phyloP scores from a whole-genome alignment of 2,888 invertebrate species.

The Rhagonycha fulva region DNA sequence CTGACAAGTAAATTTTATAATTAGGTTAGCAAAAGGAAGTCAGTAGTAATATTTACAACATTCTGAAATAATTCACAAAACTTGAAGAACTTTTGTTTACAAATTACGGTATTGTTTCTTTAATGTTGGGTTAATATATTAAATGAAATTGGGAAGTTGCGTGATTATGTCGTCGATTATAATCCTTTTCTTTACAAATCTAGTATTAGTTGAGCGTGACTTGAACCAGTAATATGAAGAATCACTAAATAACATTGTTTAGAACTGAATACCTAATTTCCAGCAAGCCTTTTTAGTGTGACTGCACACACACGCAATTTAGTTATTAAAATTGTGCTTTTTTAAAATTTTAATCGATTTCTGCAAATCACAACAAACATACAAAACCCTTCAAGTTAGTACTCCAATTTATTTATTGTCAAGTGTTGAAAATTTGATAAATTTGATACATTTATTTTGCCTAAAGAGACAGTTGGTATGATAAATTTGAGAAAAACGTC shows the following conservation, averaged over 20 bases:
- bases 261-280: slow-evolving; percentile 21
- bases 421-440: not conserved
- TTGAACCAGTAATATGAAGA: slow-evolving; percentile 18
- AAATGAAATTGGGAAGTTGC: slow-evolving; percentile 22
- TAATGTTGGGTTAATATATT: slow-evolving; percentile 12
- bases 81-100: slow-evolving; percentile 4
- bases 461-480: not conserved
- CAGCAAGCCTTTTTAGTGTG: slow-evolving; percentile 20
- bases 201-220: slow-evolving; percentile 24
- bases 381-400: not conserved
- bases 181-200: slow-evolving; percentile 21
- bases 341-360: not conserved
- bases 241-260: slow-evolving; percentile 25
- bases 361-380: not conserved
- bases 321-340: slow-evolving; percentile 15
- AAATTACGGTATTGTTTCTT: slow-evolving; percentile 11
- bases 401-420: not conserved
- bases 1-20: not conserved
- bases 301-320: slow-evolving; percentile 25
- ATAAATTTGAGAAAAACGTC: not conserved
- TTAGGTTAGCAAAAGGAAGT: not conserved
- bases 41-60: not conserved
- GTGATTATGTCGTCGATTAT: slow-evolving; percentile 18
- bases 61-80: not conserved
- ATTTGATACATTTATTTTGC: not conserved